Conservation (phyloP, 1,140 invertebrate species). For the Bathynomus jamesi region DNA sequence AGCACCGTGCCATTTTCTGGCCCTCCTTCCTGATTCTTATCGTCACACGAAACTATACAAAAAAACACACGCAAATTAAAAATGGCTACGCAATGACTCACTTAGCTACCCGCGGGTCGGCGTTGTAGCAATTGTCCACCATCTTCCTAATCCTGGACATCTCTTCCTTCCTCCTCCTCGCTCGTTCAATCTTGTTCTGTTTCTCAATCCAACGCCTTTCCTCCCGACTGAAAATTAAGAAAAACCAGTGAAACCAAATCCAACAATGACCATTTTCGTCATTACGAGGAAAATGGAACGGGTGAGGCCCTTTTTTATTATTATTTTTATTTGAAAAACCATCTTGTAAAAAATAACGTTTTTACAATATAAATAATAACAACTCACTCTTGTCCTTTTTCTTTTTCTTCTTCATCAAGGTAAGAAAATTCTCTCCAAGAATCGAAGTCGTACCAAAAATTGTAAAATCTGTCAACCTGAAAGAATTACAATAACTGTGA, state of each 20-base stretch:
- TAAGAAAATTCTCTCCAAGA: conserved; percentile 99
- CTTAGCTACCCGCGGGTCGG: conserved; percentile 89
- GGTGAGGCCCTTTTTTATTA: too few species aligned
- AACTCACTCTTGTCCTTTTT: conserved; percentile 77
- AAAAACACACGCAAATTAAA: too few species aligned
- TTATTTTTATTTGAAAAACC: too few species aligned
- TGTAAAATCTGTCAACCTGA: conserved; percentile 76
- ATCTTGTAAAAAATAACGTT: too few species aligned
- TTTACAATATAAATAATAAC: neutral
- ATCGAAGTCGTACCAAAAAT: conserved; percentile 95
- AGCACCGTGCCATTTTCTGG: too few species aligned
- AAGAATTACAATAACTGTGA: too few species aligned
- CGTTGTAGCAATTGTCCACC: conserved; percentile 87
- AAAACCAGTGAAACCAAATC: too few species aligned
- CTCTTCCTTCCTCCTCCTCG: conserved; percentile 93
- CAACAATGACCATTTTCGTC: too few species aligned
- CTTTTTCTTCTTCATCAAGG: conserved; percentile 97
- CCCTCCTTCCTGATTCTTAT: too few species aligned
- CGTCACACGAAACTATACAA: too few species aligned
- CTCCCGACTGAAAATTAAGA: conserved; percentile 72
- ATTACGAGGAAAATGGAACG: too few species aligned
- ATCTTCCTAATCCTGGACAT: conserved; percentile 77
- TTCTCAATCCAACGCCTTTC: conserved; percentile 96
- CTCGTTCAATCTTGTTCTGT: conserved; percentile 84
- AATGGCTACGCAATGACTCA: too few species aligned